Percentiles rank a stretch among this genome's conserved stretches.
These are phyloP conservation scores for Spinus pinus DNA, from an alignment of 2,797 vertebrate species.

Conservation along the genomic window DNA sequence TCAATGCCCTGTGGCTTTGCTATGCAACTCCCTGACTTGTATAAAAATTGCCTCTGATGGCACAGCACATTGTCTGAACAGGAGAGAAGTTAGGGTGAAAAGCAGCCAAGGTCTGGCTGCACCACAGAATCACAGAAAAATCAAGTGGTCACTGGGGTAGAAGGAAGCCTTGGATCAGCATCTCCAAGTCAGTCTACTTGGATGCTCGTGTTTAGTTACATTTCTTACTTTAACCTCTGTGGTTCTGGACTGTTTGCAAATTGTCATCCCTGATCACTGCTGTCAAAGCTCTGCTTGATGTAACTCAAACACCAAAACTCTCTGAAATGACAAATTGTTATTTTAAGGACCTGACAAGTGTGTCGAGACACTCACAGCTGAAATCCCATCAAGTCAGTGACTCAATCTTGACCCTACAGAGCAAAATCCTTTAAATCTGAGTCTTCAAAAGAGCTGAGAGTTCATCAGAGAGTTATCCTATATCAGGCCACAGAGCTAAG, in stretches of 20 bases:
- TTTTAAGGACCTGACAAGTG: neutral
- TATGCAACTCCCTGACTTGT: neutral
- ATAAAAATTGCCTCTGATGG: neutral
- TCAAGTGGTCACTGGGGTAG: neutral
- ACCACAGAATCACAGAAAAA: neutral
- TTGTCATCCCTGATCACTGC: neutral
- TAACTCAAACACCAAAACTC: neutral
- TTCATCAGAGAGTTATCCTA: neutral
- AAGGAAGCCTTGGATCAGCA: neutral
- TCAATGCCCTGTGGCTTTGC: neutral
- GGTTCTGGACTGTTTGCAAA: neutral
- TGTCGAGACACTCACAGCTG: neutral
- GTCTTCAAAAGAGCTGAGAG: neutral
- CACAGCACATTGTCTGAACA: neutral
- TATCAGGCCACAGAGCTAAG: neutral
- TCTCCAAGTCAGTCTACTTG: neutral
- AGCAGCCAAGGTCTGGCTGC: neutral
- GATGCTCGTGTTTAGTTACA: neutral
- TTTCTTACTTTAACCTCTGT: neutral
- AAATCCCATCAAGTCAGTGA: neutral
- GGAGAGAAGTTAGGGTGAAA: neutral
- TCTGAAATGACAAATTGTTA: neutral
- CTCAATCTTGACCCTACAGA: neutral
- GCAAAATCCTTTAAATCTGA: neutral
- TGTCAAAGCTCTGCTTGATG: neutral